A percentile compares a stretch with the other conserved stretches of the same genome.
Evolutionary conservation across 2,888 invertebrate species (phyloP).

Genomic region (Drosophila nr. medialis): DNA sequence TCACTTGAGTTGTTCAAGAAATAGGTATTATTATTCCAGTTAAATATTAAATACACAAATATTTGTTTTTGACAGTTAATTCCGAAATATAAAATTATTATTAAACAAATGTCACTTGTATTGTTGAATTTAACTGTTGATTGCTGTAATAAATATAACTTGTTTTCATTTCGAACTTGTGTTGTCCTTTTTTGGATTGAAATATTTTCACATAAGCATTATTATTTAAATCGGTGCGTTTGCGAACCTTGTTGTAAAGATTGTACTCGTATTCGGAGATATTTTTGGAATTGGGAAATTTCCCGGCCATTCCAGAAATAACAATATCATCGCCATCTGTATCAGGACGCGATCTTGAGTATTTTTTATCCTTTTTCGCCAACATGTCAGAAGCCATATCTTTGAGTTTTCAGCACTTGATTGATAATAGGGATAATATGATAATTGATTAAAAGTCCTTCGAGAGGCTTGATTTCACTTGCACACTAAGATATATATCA

Average conservation of each 20-base stretch:
- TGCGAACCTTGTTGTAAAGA: slow-evolving; percentile 86
- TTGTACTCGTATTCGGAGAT: slow-evolving; percentile 87
- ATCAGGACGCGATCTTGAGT: slow-evolving; percentile 79
- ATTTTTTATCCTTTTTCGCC: slow-evolving; percentile 72
- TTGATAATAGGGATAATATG: slow-evolving; percentile 8
- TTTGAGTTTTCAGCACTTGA: slow-evolving; percentile 39
- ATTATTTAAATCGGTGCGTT: background rate
- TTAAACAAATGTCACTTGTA: background rate
- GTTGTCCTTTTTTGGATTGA: background rate
- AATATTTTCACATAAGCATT: background rate
- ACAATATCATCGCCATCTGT: slow-evolving; percentile 86
- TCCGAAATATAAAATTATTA: background rate
- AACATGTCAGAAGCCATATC: slow-evolving; percentile 49
- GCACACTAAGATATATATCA: slow-evolving; percentile 29
- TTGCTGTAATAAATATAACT: background rate
- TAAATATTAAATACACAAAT: background rate
- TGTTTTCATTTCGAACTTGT: background rate
- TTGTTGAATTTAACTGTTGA: background rate
- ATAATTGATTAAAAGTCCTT: slow-evolving; percentile 13
- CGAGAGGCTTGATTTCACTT: slow-evolving; percentile 17
- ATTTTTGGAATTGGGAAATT: slow-evolving; percentile 88
- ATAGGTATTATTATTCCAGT: background rate
- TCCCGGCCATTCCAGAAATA: slow-evolving; percentile 87
- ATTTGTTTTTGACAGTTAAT: background rate
- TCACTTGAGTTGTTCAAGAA: background rate